Base-by-base conservation (phyloP, 2,888 invertebrate genomes). In the Anagyrus pseudococci region DNA sequence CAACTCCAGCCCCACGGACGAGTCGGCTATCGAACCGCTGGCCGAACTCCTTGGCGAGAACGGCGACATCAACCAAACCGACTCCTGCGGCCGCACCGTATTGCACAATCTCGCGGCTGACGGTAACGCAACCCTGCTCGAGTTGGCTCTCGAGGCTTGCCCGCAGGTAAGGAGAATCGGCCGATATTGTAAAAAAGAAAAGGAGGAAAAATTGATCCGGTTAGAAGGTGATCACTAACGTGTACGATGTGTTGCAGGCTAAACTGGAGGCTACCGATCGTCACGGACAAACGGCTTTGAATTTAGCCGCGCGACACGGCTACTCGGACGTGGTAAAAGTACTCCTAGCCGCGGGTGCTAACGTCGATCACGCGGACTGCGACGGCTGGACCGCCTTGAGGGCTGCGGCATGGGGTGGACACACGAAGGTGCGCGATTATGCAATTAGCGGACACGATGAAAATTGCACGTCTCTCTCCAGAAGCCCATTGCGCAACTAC, bases 401-500 rank as follows among this genome's bases (percentile, higher is more conserved):
- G 59, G 95, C 96, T 3, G 95, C 96, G 20, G 95, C 96, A 13
- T 97, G 96, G 96, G 96, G 95, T 50, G 97, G 97, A 1, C 96
- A 97, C 75, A 91, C 91, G 1, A 91, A 93, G 84, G 89, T 89
- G 76, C 0, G n/a, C 29, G n/a, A 19, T 33, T 33, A 1, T n/a
- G n/a, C n/a, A n/a, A n/a, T n/a, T n/a, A n/a, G n/a, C n/a, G n/a
- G n/a, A n/a, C n/a, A n/a, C n/a, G n/a, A n/a, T n/a, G n/a, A n/a
- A n/a, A n/a, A n/a, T n/a, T n/a, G n/a, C n/a, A n/a, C n/a, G n/a
- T n/a, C n/a, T n/a, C n/a, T n/a, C n/a, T n/a, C n/a, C n/a, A n/a
- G n/a, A n/a, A n/a, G n/a, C n/a, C n/a, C n/a, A n/a, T n/a, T n/a
- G n/a, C 10, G 29, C 10, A 29, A 10, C 29, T 29, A 7, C 29